Percentiles rank a stretch among this genome's conserved stretches.
Evolutionary conservation across 1,140 invertebrate species (phyloP).

Genomic region (Argopecten irradians): DNA sequence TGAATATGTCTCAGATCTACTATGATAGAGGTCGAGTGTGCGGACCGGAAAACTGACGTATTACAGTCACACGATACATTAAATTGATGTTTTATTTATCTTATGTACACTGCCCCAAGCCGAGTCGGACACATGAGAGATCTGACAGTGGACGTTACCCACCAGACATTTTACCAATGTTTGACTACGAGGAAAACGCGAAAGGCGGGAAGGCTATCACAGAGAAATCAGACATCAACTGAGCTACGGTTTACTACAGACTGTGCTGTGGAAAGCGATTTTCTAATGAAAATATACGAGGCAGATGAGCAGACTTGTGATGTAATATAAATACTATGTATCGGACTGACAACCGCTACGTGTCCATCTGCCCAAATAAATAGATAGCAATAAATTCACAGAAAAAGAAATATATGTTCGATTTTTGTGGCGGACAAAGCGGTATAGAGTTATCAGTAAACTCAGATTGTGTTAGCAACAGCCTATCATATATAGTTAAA

Average conservation of each 20-base stretch:
- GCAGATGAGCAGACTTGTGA: background rate
- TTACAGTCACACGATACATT: background rate
- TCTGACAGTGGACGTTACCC: background rate
- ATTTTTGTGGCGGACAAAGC: background rate
- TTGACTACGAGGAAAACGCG: background rate
- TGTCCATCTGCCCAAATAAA: background rate
- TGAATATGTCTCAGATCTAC: background rate
- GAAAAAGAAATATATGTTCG: background rate
- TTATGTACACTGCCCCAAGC: background rate
- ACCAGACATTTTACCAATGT: background rate
- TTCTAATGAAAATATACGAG: constrained; percentile 20
- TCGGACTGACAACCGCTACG: background rate
- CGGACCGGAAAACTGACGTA: background rate
- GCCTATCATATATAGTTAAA: background rate
- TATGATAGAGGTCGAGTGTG: background rate
- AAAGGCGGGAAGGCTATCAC: constrained; percentile 13
- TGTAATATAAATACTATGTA: constrained; percentile 12
- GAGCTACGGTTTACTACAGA: background rate
- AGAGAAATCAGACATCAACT: background rate
- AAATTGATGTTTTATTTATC: constrained; percentile 13
- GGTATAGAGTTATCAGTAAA: background rate
- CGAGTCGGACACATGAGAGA: background rate
- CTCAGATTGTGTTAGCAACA: background rate
- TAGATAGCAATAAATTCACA: background rate
- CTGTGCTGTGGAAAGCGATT: background rate